These are phyloP conservation scores for Channa maculata DNA, from an alignment of 2,113 vertebrate genomes.

Conservation along the genomic window DNA sequence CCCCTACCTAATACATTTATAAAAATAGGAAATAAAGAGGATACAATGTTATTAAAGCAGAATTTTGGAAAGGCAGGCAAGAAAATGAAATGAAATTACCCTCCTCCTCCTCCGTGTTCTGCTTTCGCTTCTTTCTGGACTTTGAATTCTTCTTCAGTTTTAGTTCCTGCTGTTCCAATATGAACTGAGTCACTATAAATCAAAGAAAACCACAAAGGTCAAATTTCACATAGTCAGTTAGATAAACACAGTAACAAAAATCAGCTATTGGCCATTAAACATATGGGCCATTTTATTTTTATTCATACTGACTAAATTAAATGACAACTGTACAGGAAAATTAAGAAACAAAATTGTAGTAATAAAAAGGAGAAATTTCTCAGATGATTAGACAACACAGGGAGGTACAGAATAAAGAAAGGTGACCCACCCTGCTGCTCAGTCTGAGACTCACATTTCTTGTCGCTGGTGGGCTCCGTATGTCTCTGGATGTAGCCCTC, in stretches of 20 bases:
- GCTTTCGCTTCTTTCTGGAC: constrained; percentile 93
- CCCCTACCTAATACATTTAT: constrained; percentile 5
- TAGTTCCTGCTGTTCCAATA: constrained; percentile 89
- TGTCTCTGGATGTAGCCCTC: constrained; percentile 94
- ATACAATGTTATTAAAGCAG: background rate
- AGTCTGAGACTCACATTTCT: constrained; percentile 88
- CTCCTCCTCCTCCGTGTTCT: constrained; percentile 89
- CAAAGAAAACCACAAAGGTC: constrained; percentile 40
- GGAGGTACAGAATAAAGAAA: constrained; percentile 67
- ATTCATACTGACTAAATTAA: background rate
- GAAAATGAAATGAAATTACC: constrained; percentile 54
- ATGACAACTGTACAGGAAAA: background rate
- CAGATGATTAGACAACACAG: constrained; percentile 40
- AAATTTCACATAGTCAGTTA: constrained; percentile 17
- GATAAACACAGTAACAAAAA: constrained; percentile 2
- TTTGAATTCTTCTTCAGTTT: constrained; percentile 93
- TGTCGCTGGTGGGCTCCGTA: constrained; percentile 86
- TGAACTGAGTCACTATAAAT: constrained; percentile 86
- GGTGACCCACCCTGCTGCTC: constrained; percentile 77
- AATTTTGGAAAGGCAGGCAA: background rate
- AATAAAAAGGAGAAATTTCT: background rate
- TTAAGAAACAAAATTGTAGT: background rate
- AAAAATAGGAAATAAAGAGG: constrained; percentile 7
- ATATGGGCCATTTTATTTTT: too few relatives aligned
- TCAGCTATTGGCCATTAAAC: background rate